Percentiles rank a stretch among this genome's conserved stretches.
phyloP scores from a whole-genome alignment of 2,797 vertebrate genomes.

The Sebastes hubbsi region DNA sequence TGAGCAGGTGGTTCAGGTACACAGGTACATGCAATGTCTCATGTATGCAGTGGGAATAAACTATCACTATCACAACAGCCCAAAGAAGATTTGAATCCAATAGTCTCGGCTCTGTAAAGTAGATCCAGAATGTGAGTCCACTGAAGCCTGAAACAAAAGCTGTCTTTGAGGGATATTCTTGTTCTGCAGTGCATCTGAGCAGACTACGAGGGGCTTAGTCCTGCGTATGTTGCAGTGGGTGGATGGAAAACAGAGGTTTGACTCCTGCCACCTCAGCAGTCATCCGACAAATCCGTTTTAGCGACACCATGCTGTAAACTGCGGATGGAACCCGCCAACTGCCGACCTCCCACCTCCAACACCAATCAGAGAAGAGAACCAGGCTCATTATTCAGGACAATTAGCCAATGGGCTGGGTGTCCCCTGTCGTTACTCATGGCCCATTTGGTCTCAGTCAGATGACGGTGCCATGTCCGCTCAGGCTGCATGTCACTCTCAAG shows the following conservation, averaged over 20 bases:
- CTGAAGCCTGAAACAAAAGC: conserved; percentile 7
- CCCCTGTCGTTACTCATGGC: conserved; percentile 65
- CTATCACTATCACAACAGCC: background rate
- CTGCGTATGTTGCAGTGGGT: conserved; percentile 9
- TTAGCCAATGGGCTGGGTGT: conserved; percentile 73
- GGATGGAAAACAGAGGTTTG: conserved; percentile 40
- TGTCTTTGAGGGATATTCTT: conserved; percentile 6
- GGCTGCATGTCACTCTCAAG: conserved; percentile 60
- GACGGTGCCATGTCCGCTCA: conserved; percentile 68
- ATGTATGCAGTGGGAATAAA: conserved; percentile 1
- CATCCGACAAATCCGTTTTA: conserved; percentile 56
- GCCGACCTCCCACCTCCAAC: conserved; percentile 46
- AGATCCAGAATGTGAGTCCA: background rate
- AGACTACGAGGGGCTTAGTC: background rate
- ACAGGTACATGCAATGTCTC: background rate
- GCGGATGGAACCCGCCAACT: conserved; percentile 37
- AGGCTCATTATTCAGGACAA: conserved; percentile 70
- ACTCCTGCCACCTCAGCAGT: conserved; percentile 41
- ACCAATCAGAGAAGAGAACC: conserved; percentile 61
- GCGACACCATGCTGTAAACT: conserved; percentile 21
- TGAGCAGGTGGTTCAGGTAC: conserved; percentile 8
- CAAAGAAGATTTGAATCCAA: conserved; percentile 27
- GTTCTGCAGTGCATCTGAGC: background rate
- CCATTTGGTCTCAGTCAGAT: conserved; percentile 73
- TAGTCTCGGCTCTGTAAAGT: conserved; percentile 12